A percentile compares a stretch with the other conserved stretches of the same genome.
These are phyloP conservation scores for Sebastes vulpes DNA, from an alignment of 2,797 vertebrate genomes.

Conservation along the genomic window DNA sequence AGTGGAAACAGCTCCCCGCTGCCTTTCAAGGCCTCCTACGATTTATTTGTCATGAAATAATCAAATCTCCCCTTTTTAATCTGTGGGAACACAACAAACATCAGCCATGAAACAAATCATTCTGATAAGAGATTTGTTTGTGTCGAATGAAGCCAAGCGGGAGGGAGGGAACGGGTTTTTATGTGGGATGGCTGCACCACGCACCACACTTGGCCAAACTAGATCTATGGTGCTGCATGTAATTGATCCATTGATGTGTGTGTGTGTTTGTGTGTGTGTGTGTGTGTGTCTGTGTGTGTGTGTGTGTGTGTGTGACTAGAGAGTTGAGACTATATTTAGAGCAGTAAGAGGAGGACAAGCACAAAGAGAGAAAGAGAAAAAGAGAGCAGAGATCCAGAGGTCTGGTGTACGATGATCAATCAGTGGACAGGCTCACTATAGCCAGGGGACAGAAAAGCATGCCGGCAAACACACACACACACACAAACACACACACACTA, in stretches of 20 bases:
- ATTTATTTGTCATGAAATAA: slow-evolving; percentile 73
- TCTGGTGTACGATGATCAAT: slow-evolving; percentile 84
- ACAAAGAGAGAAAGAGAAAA: slow-evolving; percentile 52
- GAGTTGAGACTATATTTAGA: slow-evolving; percentile 83
- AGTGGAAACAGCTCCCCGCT: slow-evolving; percentile 20
- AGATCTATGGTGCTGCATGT: slow-evolving; percentile 53
- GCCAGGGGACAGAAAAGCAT: slow-evolving; percentile 70
- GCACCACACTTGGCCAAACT: slow-evolving; percentile 52
- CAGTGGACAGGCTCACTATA: slow-evolving; percentile 67
- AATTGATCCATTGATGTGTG: slow-evolving; percentile 59
- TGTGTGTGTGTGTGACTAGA: slow-evolving; percentile 45
- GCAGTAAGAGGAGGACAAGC: slow-evolving; percentile 62
- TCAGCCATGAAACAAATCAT: slow-evolving; percentile 64
- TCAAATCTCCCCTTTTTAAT: slow-evolving; percentile 72
- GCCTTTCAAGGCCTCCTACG: slow-evolving; percentile 34
- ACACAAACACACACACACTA: slow-evolving; percentile 1
- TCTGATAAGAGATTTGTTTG: slow-evolving; percentile 65
- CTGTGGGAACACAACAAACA: slow-evolving; percentile 61
- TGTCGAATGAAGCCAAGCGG: slow-evolving; percentile 14
- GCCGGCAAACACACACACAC: slow-evolving; percentile 30
- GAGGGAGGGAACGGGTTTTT: slow-evolving; percentile 44
- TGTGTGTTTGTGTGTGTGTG: background rate
- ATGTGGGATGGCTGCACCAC: slow-evolving; percentile 41
- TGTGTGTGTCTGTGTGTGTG: slow-evolving; percentile 8
- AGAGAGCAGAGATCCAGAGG: slow-evolving; percentile 78